These are phyloP conservation scores for Lytechinus pictus DNA, from an alignment of 35 echinoderm and acorn worm genomes.

Conservation along the genomic window DNA sequence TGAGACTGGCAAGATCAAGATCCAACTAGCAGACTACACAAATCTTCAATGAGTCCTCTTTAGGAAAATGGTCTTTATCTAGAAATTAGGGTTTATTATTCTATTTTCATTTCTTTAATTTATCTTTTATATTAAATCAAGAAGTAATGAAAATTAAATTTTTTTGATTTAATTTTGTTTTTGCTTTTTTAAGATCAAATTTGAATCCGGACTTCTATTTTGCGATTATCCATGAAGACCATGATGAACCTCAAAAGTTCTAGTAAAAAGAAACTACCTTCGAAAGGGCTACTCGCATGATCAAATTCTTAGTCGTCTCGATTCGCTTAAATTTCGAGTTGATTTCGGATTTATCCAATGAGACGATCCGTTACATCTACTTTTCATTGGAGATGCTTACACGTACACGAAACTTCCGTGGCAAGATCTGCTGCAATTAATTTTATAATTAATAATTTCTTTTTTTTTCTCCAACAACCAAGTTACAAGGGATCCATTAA, in stretches of 20 bases:
- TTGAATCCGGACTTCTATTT: background rate
- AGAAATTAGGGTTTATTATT: background rate
- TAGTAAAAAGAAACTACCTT: background rate
- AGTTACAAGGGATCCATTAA: background rate
- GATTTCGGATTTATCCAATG: background rate
- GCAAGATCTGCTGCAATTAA: background rate
- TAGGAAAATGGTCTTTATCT: background rate
- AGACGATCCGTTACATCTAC: background rate
- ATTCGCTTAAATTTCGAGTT: background rate
- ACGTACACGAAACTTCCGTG: background rate
- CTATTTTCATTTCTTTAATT: background rate
- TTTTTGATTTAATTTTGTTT: background rate
- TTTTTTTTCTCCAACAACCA: background rate
- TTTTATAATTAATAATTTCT: too few species aligned
- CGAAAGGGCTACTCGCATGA: background rate
- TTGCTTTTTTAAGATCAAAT: background rate
- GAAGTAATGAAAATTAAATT: too few species aligned
- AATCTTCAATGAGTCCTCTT: background rate
- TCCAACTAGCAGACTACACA: background rate
- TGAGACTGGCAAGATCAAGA: too few species aligned
- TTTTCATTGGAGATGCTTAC: background rate
- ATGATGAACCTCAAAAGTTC: background rate
- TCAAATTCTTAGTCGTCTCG: background rate
- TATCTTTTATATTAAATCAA: too few species aligned
- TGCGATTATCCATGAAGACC: background rate